Conservation (phyloP, 2,113 vertebrate genomes). For the Argyrosomus japonicus region DNA sequence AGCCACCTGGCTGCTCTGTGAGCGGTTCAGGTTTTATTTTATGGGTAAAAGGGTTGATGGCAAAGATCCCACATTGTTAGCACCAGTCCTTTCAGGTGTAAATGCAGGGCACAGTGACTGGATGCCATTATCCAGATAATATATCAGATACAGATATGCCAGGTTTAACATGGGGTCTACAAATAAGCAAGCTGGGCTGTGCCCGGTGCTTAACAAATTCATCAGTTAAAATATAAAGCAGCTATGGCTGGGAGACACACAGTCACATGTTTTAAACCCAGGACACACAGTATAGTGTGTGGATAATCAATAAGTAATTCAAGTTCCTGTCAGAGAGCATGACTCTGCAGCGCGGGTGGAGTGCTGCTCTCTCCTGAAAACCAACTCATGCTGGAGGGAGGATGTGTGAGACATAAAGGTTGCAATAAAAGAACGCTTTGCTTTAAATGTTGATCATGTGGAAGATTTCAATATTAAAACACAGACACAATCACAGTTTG, state of each 20-base stretch:
- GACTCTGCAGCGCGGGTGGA: background rate
- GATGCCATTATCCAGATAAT: background rate
- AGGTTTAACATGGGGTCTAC: background rate
- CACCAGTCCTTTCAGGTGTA: no score
- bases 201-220: background rate
- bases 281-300: background rate
- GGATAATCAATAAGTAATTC: constrained; percentile 2
- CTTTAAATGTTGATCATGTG: no score
- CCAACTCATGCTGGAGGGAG: background rate
- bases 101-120: background rate
- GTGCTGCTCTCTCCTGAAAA: background rate
- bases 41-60: background rate
- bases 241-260: background rate
- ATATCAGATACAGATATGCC: background rate
- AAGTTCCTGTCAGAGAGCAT: background rate
- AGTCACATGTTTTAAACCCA: background rate
- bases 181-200: background rate
- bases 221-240: background rate
- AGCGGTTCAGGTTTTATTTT: background rate
- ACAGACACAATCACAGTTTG: no score
- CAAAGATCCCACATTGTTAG: background rate
- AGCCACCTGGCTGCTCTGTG: background rate
- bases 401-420: background rate
- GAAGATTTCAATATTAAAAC: no score
- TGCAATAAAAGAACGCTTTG: background rate